Percentiles rank a stretch among this genome's conserved stretches.
phyloP scores from a whole-genome alignment of 2,888 invertebrate species.

The Xanthia icteritia region DNA sequence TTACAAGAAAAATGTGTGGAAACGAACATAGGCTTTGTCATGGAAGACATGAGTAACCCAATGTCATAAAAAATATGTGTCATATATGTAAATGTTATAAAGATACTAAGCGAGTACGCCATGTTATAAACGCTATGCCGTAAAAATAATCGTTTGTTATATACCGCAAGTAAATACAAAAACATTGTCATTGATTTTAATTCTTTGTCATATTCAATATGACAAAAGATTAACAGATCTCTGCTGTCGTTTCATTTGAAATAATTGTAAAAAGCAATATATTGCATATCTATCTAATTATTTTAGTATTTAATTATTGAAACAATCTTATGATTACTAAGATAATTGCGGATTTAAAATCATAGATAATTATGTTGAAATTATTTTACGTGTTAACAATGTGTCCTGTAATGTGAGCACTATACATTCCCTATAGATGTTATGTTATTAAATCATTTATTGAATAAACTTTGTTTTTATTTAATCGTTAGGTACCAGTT shows the following conservation, averaged over 20 bases:
- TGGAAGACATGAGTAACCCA: not conserved
- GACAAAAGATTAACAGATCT: constrained; percentile 33
- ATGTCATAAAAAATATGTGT: constrained; percentile 32
- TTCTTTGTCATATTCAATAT: constrained; percentile 39
- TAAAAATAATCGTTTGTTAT: constrained; percentile 21
- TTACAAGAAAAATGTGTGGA: not conserved
- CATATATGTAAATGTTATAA: constrained; percentile 28
- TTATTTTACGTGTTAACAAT: constrained; percentile 44
- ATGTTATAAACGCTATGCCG: constrained; percentile 17
- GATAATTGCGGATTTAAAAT: constrained; percentile 50
- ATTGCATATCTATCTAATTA: constrained; percentile 64
- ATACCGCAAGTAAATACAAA: constrained; percentile 1
- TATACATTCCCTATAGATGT: constrained; percentile 61
- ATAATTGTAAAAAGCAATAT: constrained; percentile 62
- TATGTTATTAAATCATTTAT: constrained; percentile 67
- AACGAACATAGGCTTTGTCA: constrained; percentile 2
- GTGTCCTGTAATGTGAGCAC: constrained; percentile 56
- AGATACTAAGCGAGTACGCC: constrained; percentile 16
- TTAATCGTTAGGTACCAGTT: not conserved
- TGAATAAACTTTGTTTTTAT: constrained; percentile 37
- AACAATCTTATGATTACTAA: constrained; percentile 52
- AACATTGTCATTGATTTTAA: constrained; percentile 17
- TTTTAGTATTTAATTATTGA: constrained; percentile 45
- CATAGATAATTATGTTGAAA: constrained; percentile 42
- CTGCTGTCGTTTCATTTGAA: constrained; percentile 38